These are phyloP conservation scores for Miltochrista miniata DNA, from an alignment of 2,888 invertebrate genomes.

Conservation along the genomic window DNA sequence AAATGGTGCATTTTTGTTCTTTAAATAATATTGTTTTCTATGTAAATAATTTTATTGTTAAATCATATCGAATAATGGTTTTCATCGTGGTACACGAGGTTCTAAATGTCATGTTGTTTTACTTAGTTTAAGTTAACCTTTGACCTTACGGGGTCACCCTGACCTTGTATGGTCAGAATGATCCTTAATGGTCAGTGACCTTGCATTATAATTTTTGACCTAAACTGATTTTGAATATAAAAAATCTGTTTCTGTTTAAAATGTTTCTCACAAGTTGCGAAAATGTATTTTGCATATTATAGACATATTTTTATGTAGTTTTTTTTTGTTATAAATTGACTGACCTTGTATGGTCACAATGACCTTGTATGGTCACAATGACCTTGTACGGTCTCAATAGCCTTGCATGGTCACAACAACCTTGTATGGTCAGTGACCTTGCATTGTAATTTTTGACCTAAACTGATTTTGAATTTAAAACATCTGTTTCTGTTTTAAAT, in stretches of 20 bases:
- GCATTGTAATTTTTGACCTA: no score
- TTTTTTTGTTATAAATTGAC: constrained; percentile 26
- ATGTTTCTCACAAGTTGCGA: constrained; percentile 15
- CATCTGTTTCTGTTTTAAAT: constrained; percentile 6
- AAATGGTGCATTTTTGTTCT: constrained; percentile 18
- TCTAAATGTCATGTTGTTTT: no score
- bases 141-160: not conserved
- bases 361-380: not conserved
- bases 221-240: not conserved
- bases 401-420: not conserved
- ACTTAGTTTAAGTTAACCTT: no score
- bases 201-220: no score
- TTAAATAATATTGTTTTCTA: constrained; percentile 13
- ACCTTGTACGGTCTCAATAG: no score
- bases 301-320: constrained; percentile 17
- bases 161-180: not conserved
- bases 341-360: no score
- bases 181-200: no score
- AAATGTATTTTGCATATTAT: constrained; percentile 14
- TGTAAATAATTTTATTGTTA: constrained; percentile 26
- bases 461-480: not conserved
- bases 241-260: constrained; percentile 6
- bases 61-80: not conserved
- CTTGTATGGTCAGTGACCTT: no score
- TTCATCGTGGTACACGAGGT: not conserved